Evolutionary conservation across 2,797 vertebrate genomes (phyloP).

Genomic region (Triplophysa yarkandensis): DNA sequence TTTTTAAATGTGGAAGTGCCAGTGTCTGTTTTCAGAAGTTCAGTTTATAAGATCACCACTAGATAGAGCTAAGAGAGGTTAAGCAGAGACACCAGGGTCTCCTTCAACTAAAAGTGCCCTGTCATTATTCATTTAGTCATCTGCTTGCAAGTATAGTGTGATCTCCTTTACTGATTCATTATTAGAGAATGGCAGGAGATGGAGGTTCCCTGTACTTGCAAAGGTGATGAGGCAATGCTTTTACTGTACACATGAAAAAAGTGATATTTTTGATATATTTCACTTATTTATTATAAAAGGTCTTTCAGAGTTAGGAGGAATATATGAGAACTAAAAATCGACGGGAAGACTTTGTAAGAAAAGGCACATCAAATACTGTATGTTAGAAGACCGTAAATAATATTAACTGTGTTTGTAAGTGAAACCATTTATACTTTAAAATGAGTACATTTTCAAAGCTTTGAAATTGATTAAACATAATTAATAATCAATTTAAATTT

Average conservation of each 20-base stretch:
- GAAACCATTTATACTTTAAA: too few species aligned
- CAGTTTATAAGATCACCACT: conserved; percentile 45
- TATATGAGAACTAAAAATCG: too few species aligned
- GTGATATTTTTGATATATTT: not conserved
- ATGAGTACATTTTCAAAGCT: too few species aligned
- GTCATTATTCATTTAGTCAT: conserved; percentile 50
- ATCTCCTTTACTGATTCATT: conserved; percentile 48
- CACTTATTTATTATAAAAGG: conserved; percentile 17
- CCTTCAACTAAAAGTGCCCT: conserved; percentile 11
- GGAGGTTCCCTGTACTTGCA: conserved; percentile 39
- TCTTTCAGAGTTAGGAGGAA: too few species aligned
- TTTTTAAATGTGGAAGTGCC: too few species aligned
- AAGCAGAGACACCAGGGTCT: not conserved
- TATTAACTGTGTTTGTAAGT: too few species aligned
- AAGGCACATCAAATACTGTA: too few species aligned
- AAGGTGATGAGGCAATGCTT: conserved; percentile 8
- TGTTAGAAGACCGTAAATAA: too few species aligned
- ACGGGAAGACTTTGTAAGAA: too few species aligned
- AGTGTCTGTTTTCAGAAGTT: conserved; percentile 26
- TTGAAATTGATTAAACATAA: too few species aligned
- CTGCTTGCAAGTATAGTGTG: conserved; percentile 23
- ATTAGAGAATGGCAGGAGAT: conserved; percentile 30
- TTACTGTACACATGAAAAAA: conserved; percentile 15
- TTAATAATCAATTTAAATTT: too few species aligned
- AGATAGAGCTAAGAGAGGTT: conserved; percentile 53